Evolutionary conservation across 2,113 vertebrate species (phyloP), one percentile per base, ranked within the genome.

Genomic region (Percina caprodes): DNA sequence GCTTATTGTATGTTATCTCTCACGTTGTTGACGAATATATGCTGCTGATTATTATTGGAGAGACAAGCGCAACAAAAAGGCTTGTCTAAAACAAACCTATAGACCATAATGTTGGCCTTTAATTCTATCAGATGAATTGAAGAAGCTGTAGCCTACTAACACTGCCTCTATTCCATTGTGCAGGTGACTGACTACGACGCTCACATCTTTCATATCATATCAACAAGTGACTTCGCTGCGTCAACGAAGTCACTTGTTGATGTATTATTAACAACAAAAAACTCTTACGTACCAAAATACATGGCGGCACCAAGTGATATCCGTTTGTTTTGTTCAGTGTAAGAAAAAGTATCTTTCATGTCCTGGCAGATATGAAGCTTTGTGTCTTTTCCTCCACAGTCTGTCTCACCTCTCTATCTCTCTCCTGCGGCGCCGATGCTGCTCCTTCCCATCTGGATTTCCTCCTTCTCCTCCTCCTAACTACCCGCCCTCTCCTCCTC

Each of bases 251-350:
- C 30, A 30, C 26, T 30, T 30, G 30, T 30, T 30, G 30, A 30
- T 30, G 4, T 30, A 30, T 30, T 69, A 23, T 46, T 18, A 59
- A 30, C 45, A 52, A 13, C 24, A n/a, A 42, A 21, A 26, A 30
- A 79, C 42, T 63, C 45, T 19, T 87, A 91, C 88, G 2, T 88
- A 93, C 91, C 91, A 79, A 91, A 93, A 86, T 87, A 88, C 91
- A 89, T 93, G 80, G 12, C 80, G 39, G 61, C 74, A 54, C 46
- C 67, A 14, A 45, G 51, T 46, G 77, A 63, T 51, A 42, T 90
- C 89, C 87, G 56, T n/a, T 62, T n/a, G n/a, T n/a, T 11, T 8
- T 8, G 69, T 39, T 91, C 68, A 85, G 78, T 51, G 68, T 11
- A 9, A 63, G 65, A 49, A 12, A 79, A 84, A 83, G 84, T 86